Evolutionary conservation across 2,113 vertebrate genomes (phyloP).

Genomic region (Geococcyx californianus): DNA sequence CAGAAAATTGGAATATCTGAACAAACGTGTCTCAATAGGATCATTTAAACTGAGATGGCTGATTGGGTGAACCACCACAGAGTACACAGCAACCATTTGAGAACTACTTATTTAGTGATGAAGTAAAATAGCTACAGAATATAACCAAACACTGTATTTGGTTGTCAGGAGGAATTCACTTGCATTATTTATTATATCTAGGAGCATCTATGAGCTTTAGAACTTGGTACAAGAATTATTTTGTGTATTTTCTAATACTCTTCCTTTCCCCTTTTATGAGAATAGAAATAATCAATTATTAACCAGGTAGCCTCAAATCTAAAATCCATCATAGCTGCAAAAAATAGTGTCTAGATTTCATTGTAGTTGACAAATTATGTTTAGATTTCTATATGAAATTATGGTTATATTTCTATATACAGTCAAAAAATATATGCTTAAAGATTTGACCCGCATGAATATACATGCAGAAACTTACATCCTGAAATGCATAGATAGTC

Average conservation of each 20-base stretch:
- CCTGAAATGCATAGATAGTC: neutral
- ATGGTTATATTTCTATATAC: neutral
- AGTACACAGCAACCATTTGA: neutral
- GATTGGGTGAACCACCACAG: neutral
- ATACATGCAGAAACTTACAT: neutral
- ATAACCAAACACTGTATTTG: neutral
- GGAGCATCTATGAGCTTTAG: neutral
- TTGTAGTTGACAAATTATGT: neutral
- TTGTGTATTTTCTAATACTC: neutral
- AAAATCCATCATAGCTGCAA: neutral
- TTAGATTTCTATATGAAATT: neutral
- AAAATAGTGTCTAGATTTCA: neutral
- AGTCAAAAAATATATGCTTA: neutral
- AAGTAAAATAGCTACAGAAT: neutral
- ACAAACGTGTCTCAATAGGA: neutral
- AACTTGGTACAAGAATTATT: neutral
- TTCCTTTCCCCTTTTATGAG: neutral
- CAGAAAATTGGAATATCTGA: neutral
- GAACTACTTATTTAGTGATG: neutral
- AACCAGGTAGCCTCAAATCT: neutral
- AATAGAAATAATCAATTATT: neutral
- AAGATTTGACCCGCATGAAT: neutral
- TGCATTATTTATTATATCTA: neutral
- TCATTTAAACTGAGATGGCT: neutral
- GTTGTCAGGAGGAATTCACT: rapidly evolving